Base-by-base conservation (phyloP, 2,888 invertebrate genomes). In the Conomelus anceps region DNA sequence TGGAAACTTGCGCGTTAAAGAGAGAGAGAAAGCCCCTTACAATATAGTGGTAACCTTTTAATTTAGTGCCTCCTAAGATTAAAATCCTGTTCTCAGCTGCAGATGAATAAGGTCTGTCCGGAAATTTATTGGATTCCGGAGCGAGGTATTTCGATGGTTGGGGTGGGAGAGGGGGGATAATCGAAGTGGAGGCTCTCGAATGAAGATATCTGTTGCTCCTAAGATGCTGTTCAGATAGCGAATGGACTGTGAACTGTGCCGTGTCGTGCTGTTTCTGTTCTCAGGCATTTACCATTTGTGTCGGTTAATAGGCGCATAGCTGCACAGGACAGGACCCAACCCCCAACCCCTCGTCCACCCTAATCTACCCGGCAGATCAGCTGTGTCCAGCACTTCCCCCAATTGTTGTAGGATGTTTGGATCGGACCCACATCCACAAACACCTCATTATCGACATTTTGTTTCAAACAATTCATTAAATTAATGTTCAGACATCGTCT, bases 61-160 rank as follows among this genome's bases (percentile, higher is more conserved):
- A 86, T 86, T 86, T 86, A 86, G 86, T 86, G 29, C 86, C 86
- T 86, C 86, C 24, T 86, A 86, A 86, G 86, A 24, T 86, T 86
- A 86, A n/a, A 86, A 86, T 86, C 86, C 86, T 86, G 86, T 86
- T 86, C 29, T 86, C 63, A 63, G 63, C n/a, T n/a, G n/a, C 63
- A 86, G 86, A 86, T 86, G 86, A 86, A 86, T 86, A 86, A 26
- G 86, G 24, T 26, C 29, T 86, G 86, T 86, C 11, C 29, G 86
- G 86, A 86, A 26, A 86, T 86, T 86, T 86, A 86, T 86, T 86
- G 86, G 86, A 86, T 86, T 86, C 86, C 86, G 22, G 86, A 29
- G 29, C 24, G 26, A 26, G 29, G 86, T 24, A 86, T 86, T 86
- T 22, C 22, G 29, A 22, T 17, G 26, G 23, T n/a, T 20, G 22